Percentiles rank a stretch among this genome's conserved stretches.
Conservation (phyloP, 1,140 invertebrate species). For the Atta texana region DNA sequence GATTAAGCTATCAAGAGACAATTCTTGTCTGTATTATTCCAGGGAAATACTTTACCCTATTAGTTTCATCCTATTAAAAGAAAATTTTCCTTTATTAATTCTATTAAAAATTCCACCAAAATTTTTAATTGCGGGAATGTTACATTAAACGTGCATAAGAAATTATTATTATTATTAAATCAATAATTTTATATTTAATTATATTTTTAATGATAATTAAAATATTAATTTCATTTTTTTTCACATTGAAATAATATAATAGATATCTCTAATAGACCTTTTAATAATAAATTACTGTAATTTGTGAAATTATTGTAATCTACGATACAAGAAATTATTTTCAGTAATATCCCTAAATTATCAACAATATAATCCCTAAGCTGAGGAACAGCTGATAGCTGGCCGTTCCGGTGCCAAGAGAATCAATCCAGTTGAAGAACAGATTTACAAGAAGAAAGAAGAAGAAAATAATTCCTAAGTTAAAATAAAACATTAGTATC, state of each 20-base stretch:
- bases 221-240: neutral
- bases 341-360: too few species aligned
- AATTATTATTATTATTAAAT: slow-evolving; percentile 3
- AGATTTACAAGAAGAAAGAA: too few species aligned
- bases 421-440: too few species aligned
- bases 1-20: slow-evolving; percentile 62
- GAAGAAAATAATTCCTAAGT: neutral
- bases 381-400: too few species aligned
- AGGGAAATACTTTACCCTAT: slow-evolving; percentile 17
- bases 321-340: too few species aligned
- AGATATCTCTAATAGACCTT: neutral
- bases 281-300: neutral
- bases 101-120: neutral
- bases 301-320: neutral
- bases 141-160: neutral
- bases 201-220: neutral
- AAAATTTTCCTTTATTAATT: neutral
- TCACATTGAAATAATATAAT: neutral
- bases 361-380: too few species aligned
- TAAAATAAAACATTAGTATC: neutral
- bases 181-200: slow-evolving; percentile 6
- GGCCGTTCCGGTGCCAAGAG: too few species aligned
- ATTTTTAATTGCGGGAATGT: neutral
- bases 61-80: slow-evolving; percentile 1
- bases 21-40: slow-evolving; percentile 49